phyloP scores from a whole-genome alignment of 2,797 vertebrate genomes.

The Malurus splendens region DNA sequence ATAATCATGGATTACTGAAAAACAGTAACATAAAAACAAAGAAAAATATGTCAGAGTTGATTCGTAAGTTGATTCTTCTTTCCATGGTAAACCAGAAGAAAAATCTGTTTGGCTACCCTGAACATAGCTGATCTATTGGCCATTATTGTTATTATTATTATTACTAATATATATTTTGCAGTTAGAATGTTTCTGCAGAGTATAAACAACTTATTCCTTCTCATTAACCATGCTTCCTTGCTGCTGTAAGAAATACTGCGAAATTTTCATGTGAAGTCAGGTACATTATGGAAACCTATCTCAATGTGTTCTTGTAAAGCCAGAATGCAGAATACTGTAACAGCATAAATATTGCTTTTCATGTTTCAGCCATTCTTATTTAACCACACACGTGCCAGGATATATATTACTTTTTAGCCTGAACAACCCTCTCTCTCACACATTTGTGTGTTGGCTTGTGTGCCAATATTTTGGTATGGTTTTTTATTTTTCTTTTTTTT shows the following conservation, averaged over 20 bases:
- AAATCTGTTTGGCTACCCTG: neutral
- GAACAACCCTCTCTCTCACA: neutral
- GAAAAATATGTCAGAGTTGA: neutral
- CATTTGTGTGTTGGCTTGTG: neutral
- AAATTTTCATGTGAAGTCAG: neutral
- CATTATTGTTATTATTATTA: neutral
- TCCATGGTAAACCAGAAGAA: neutral
- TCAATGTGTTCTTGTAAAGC: neutral
- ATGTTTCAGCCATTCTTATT: neutral
- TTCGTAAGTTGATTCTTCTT: neutral
- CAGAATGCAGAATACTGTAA: neutral
- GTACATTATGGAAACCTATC: neutral
- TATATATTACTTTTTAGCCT: neutral
- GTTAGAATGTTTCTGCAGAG: neutral
- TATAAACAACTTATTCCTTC: neutral
- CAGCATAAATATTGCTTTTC: neutral
- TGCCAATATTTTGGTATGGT: neutral
- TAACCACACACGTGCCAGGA: fast-evolving
- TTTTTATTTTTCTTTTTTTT: neutral
- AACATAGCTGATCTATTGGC: neutral
- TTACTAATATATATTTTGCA: neutral
- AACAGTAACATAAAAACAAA: neutral
- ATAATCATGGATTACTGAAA: neutral
- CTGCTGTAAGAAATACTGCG: neutral
- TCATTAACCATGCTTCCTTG: neutral